A percentile compares a stretch with the other conserved stretches of the same genome.
Conservation (phyloP, 2,888 invertebrate genomes). For the Drosophila meridionalis region DNA sequence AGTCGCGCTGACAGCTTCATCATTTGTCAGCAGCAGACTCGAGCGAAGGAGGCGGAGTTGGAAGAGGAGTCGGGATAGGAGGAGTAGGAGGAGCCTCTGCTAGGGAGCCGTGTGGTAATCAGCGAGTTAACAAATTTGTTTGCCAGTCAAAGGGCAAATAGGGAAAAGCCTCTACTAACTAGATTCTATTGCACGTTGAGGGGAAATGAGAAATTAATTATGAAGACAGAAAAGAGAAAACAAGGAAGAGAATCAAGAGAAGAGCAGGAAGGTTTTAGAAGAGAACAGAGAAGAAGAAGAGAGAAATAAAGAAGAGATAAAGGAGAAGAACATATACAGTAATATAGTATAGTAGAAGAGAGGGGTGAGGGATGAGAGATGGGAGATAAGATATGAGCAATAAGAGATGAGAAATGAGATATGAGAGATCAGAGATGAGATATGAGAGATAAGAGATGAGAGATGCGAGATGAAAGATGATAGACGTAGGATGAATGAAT, state of each 20-base stretch:
- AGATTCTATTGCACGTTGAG: constrained; percentile 4
- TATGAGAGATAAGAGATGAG: background rate
- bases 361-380: background rate
- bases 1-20: constrained; percentile 53
- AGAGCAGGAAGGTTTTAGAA: background rate
- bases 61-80: background rate
- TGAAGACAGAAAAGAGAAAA: background rate
- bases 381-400: background rate
- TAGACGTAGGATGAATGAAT: too few relatives aligned
- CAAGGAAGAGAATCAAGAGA: background rate
- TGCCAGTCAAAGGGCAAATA: background rate
- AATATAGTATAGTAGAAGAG: background rate
- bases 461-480: too few relatives aligned
- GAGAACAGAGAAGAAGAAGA: background rate
- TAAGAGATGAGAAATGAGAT: background rate
- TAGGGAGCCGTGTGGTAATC: constrained; percentile 36
- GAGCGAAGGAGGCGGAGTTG: background rate
- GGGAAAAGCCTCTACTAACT: background rate
- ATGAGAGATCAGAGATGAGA: too few relatives aligned
- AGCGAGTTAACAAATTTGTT: constrained; percentile 20
- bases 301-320: background rate
- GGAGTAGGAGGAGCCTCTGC: constrained; percentile 5
- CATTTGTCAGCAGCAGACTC: constrained; percentile 38
- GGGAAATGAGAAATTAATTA: background rate
- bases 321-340: background rate